Base-by-base conservation (phyloP, 2,888 invertebrate genomes). In the Amphipoea oculea region DNA sequence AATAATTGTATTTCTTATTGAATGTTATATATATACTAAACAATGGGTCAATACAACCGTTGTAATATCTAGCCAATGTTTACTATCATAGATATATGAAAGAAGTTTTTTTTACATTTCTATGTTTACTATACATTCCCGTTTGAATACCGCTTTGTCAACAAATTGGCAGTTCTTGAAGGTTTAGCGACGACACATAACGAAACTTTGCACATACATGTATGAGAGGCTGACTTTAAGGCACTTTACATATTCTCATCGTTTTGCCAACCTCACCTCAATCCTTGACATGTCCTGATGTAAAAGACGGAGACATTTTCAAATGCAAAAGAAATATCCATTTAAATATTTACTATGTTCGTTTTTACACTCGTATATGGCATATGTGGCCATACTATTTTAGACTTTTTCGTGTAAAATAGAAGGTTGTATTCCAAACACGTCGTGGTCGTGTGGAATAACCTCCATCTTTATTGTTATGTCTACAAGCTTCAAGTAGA, bases 401-500 rank as follows among this genome's bases (percentile, higher is more conserved):
- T 29, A 45, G 29, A 20, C 36, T 14, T 81, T 76, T 67, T 54
- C 14, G 20, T 23, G 36, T 40, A 60, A 73, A 71, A 20, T 40
- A 40, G 62, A 84, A 81, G 81, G 77, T 85, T 71, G 51, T 65
- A 74, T 77, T 84, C 67, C 63, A 20, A 82, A 70, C 45, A 60
- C 14, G 40, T 63, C 51, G n/a, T 51, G 42, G 42, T 45, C 40
- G 68, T 80, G 42, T 51, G 63, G 11, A 74, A 68, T 69, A 81
- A 78, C 78, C 69, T 78, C 65, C 73, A 67, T 40, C 12, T 71
- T 66, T 68, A 76, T 65, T 76, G 51, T 71, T 77, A 57, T 79
- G 79, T 73, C 65, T 77, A 74, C 73, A 76, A 77, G 54, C 72
- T 83, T 42, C 14, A 68, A 81, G 68, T 85, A 85, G 77, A 87